A percentile compares a stretch with the other conserved stretches of the same genome.
phyloP scores from a whole-genome alignment of 2,888 invertebrate species.

The Beris chalybata region DNA sequence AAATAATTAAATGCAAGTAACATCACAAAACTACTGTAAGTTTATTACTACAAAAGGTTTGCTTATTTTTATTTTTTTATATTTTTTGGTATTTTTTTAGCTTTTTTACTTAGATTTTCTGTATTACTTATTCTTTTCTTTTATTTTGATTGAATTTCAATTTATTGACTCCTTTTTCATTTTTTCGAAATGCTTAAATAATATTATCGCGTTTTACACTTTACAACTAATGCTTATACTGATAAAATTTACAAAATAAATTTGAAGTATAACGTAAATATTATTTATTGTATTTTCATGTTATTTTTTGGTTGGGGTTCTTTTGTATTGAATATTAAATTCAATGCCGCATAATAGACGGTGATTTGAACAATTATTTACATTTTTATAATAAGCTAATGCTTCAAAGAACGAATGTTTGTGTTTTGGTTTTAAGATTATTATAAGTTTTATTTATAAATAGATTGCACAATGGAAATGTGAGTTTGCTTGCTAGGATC shows the following conservation, averaged over 20 bases:
- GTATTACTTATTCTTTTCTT: constrained; percentile 14
- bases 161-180: constrained; percentile 16
- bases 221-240: background rate
- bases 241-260: constrained; percentile 8
- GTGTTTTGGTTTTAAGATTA: constrained; percentile 1
- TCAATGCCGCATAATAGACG: constrained; percentile 3
- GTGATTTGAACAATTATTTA: constrained; percentile 22
- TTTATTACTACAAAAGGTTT: constrained; percentile 3
- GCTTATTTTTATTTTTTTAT: constrained; percentile 4
- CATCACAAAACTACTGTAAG: constrained; percentile 17
- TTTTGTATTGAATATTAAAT: background rate
- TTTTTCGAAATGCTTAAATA: constrained; percentile 24
- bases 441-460: constrained; percentile 6
- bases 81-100: constrained; percentile 19
- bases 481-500: constrained; percentile 15
- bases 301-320: too few relatives aligned
- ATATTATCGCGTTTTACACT: constrained; percentile 11
- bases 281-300: too few relatives aligned
- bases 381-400: constrained; percentile 8
- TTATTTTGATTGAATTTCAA: constrained; percentile 24
- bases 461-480: constrained; percentile 20
- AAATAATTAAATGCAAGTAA: constrained; percentile 8
- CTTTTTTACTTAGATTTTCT: constrained; percentile 10
- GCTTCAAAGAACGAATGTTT: constrained; percentile 10
- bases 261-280: background rate